Conservation (phyloP, 2,797 vertebrate genomes). For the Rachycentron canadum region DNA sequence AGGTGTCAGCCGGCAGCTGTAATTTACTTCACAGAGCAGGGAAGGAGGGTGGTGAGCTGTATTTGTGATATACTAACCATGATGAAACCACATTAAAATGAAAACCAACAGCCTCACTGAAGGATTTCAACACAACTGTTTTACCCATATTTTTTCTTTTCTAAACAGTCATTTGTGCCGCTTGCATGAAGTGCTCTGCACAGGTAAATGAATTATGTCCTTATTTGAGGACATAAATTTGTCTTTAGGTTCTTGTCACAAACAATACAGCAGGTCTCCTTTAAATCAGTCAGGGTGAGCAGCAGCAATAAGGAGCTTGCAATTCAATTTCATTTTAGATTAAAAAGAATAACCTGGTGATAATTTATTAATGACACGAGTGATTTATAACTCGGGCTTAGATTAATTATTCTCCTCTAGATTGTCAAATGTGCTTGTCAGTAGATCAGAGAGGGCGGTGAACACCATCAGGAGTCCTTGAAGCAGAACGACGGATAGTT, state of each 20-base stretch:
- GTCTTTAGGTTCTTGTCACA: constrained; percentile 3
- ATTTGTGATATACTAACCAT: constrained; percentile 17
- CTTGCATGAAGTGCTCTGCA: constrained; percentile 8
- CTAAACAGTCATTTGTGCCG: constrained; percentile 14
- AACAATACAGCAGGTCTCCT: constrained; percentile 3
- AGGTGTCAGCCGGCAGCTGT: constrained; percentile 75
- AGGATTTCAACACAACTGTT: constrained; percentile 29
- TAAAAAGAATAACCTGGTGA: constrained; percentile 68
- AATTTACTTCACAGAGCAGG: constrained; percentile 51
- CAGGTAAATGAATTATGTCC: constrained; percentile 7
- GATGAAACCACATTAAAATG: constrained; percentile 28
- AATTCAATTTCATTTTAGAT: constrained; percentile 63
- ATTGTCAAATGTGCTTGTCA: constrained; percentile 26
- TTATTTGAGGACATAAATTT: neutral
- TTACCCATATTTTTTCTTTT: constrained; percentile 1
- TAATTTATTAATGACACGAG: constrained; percentile 65
- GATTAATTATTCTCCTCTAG: constrained; percentile 41
- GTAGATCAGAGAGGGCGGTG: constrained; percentile 13
- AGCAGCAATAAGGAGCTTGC: constrained; percentile 10
- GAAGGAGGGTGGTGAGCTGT: constrained; percentile 5
- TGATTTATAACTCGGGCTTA: constrained; percentile 56
- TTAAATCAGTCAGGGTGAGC: constrained; percentile 14
- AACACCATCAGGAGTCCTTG: constrained; percentile 41
- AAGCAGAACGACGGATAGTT: constrained; percentile 17
- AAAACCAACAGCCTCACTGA: constrained; percentile 18